phyloP scores from a whole-genome alignment of 2,797 vertebrate genomes.

The Dendrocincla tyrannina region DNA sequence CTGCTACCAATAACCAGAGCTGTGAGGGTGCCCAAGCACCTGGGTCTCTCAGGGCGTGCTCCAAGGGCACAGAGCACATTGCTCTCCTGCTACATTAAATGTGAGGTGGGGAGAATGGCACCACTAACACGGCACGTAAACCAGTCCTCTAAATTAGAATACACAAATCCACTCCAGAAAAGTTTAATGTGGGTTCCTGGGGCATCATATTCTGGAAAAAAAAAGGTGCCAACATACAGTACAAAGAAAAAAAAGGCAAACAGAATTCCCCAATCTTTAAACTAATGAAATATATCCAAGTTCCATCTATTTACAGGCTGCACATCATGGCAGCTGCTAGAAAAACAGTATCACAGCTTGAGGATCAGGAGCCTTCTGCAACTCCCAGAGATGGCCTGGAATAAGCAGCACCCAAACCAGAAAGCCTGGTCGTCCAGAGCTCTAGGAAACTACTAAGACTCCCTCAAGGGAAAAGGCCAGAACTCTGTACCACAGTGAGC shows the following conservation, averaged over 20 bases:
- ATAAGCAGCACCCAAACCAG: background rate
- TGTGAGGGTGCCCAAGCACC: background rate
- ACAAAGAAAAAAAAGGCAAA: background rate
- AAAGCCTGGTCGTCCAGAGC: background rate
- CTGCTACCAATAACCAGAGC: background rate
- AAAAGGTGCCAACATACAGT: background rate
- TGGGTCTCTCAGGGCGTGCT: background rate
- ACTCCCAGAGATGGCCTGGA: background rate
- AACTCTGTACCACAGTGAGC: background rate
- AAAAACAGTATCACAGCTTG: background rate
- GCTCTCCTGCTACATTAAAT: background rate
- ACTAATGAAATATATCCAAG: background rate
- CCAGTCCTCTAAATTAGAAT: background rate
- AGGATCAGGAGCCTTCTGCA: background rate
- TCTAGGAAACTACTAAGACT: background rate
- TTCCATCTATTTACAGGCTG: background rate
- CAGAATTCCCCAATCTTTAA: background rate
- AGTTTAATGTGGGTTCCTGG: constrained; percentile 2
- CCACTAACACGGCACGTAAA: rapidly evolving
- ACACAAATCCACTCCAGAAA: constrained; percentile 1
- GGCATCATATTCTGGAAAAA: background rate
- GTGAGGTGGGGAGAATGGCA: background rate
- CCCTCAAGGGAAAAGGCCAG: background rate
- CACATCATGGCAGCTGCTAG: background rate
- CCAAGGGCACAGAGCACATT: background rate